Evolutionary conservation across 2,113 vertebrate species (phyloP).

Genomic region (Pachypanchax playfairii): DNA sequence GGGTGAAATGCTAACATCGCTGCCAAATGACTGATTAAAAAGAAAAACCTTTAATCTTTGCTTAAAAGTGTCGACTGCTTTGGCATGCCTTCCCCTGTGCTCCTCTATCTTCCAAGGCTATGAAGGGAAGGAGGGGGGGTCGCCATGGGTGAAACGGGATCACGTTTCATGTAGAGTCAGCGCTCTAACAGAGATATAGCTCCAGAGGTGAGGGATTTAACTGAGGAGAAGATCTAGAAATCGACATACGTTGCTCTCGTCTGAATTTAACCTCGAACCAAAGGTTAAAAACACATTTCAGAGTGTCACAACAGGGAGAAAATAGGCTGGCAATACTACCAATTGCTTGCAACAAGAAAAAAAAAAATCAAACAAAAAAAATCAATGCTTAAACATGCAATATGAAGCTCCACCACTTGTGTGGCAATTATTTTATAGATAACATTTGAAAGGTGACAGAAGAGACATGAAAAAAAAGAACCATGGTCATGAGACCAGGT

Average conservation of each 20-base stretch:
- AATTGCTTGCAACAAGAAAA: constrained; percentile 27
- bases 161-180: constrained; percentile 75
- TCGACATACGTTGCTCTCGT: constrained; percentile 59
- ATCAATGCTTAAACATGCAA: constrained; percentile 8
- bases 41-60: constrained; percentile 85
- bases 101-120: constrained; percentile 75
- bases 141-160: constrained; percentile 73
- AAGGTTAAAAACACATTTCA: constrained; percentile 71
- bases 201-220: constrained; percentile 71
- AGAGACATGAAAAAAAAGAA: constrained; percentile 10
- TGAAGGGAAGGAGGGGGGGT: constrained; percentile 63
- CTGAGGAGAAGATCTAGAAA: constrained; percentile 69
- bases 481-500: neutral
- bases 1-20: constrained; percentile 81
- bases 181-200: constrained; percentile 59
- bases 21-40: constrained; percentile 86
- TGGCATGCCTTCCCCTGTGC: constrained; percentile 75
- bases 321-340: constrained; percentile 41
- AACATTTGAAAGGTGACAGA: neutral
- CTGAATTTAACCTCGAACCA: constrained; percentile 67
- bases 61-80: constrained; percentile 83
- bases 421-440: neutral
- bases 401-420: constrained; percentile 26
- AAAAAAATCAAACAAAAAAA: constrained; percentile 10
- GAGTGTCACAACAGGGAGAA: constrained; percentile 37